Percentiles rank a stretch among this genome's conserved stretches.
phyloP scores from a whole-genome alignment of 2,888 invertebrate genomes.

The Rhagium mordax region DNA sequence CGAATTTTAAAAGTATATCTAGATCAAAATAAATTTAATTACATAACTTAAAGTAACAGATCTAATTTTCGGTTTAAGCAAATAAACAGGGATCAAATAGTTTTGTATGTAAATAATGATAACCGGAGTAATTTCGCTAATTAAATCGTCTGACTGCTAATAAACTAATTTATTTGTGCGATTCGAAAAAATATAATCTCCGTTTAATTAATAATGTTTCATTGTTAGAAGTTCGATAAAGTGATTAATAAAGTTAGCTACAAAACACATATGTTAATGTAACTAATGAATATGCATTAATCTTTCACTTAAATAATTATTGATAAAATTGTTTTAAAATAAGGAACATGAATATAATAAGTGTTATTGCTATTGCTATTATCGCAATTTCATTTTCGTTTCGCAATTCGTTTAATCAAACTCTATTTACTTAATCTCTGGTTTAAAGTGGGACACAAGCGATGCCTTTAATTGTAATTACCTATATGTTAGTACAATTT shows the following conservation, averaged over 20 bases:
- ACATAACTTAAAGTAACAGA: constrained; percentile 12
- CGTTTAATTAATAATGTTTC: constrained; percentile 12
- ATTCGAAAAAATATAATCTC: not conserved
- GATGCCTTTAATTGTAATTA: not conserved
- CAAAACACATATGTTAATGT: constrained; percentile 28
- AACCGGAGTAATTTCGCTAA: not conserved
- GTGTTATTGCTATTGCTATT: constrained; percentile 46
- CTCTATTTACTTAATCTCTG: constrained; percentile 5
- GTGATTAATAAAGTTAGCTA: not conserved
- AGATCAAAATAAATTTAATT: constrained; percentile 10
- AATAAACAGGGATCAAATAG: not conserved
- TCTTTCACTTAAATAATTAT: constrained; percentile 18
- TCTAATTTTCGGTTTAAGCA: not conserved
- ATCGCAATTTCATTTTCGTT: constrained; percentile 34
- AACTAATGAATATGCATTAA: constrained; percentile 36
- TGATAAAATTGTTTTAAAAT: constrained; percentile 15
- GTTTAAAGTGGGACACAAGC: not conserved
- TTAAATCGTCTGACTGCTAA: not conserved
- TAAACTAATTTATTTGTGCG: not conserved
- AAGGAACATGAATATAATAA: constrained; percentile 16
- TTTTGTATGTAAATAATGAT: constrained; percentile 3
- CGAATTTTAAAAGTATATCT: not conserved
- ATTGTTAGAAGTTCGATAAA: not conserved
- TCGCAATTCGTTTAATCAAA: constrained; percentile 29
- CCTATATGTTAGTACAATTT: not conserved